phyloP scores from a whole-genome alignment of 2,888 invertebrate genomes.

The Drosophila greeni region DNA sequence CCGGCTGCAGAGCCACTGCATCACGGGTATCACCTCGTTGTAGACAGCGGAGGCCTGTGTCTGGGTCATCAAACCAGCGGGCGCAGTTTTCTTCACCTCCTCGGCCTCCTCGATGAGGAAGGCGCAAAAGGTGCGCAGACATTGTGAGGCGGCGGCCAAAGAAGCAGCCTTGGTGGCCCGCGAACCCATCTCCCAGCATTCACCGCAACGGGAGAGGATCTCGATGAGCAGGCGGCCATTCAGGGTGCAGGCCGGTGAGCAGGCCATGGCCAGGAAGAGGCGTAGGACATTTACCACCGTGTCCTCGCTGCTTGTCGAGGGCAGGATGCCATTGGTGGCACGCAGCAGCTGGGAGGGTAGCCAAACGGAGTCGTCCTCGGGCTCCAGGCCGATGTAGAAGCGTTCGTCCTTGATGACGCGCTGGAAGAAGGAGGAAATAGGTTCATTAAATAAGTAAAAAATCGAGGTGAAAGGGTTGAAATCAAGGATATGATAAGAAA shows the following conservation, averaged over 20 bases:
- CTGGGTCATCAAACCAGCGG: constrained; percentile 80
- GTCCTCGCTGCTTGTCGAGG: constrained; percentile 86
- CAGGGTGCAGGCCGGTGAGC: constrained; percentile 92
- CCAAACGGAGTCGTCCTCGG: constrained; percentile 95
- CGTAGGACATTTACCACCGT: constrained; percentile 87
- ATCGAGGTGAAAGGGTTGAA: too few species aligned
- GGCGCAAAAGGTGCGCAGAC: constrained; percentile 90
- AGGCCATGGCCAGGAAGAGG: constrained; percentile 91
- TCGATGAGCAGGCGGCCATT: constrained; percentile 93
- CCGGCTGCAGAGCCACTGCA: constrained; percentile 92
- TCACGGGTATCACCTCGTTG: constrained; percentile 93
- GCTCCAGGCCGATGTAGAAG: constrained; percentile 93
- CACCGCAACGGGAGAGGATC: constrained; percentile 90
- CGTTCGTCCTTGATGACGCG: constrained; percentile 94
- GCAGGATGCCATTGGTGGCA: constrained; percentile 83
- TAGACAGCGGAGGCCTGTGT: constrained; percentile 88
- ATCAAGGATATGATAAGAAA: neutral
- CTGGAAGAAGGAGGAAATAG: constrained; percentile 79
- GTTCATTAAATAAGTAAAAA: neutral
- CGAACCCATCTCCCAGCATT: constrained; percentile 88
- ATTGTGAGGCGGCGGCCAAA: constrained; percentile 93
- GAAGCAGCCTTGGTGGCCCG: constrained; percentile 92
- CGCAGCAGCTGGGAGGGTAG: constrained; percentile 93
- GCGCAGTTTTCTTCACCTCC: constrained; percentile 81
- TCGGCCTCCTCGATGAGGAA: constrained; percentile 83